These are phyloP conservation scores for Hecatera dysodea DNA, from an alignment of 2,888 invertebrate genomes.

Conservation along the genomic window DNA sequence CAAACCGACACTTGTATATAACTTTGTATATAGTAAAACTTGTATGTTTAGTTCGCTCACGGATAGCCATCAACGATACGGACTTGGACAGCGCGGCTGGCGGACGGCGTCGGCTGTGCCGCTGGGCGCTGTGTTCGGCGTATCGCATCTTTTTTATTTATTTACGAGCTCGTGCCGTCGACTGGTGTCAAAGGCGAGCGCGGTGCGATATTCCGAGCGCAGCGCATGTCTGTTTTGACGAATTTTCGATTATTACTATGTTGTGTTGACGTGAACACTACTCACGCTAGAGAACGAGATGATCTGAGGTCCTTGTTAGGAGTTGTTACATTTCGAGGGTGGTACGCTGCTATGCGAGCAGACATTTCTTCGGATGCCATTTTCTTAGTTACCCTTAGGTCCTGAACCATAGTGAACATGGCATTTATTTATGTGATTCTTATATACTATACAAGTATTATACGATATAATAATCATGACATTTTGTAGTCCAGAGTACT, in stretches of 20 bases:
- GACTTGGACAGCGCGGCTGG: slow-evolving; percentile 59
- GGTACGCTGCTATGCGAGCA: slow-evolving; percentile 70
- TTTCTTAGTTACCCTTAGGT: slow-evolving; percentile 90
- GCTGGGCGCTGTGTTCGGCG: slow-evolving; percentile 77
- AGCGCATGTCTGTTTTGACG: slow-evolving; percentile 83
- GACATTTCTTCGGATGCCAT: slow-evolving; percentile 87
- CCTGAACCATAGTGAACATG: slow-evolving; percentile 88
- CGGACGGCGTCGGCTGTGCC: slow-evolving; percentile 63
- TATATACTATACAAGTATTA: slow-evolving; percentile 86
- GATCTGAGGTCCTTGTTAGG: slow-evolving; percentile 74
- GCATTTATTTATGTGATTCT: slow-evolving; percentile 90
- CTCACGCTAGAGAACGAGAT: slow-evolving; percentile 70
- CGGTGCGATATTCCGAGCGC: slow-evolving; percentile 81
- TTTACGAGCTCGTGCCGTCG: slow-evolving; percentile 53
- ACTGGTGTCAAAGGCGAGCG: slow-evolving; percentile 59
- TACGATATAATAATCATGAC: slow-evolving; percentile 87
- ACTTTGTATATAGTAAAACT: slow-evolving; percentile 86
- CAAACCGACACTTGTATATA: slow-evolving; percentile 86
- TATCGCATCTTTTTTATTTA: slow-evolving; percentile 70
- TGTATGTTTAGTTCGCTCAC: slow-evolving; percentile 77
- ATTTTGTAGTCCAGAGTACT: slow-evolving; percentile 84
- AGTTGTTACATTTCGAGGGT: slow-evolving; percentile 69
- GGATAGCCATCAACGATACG: slow-evolving; percentile 70
- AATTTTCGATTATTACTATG: slow-evolving; percentile 74
- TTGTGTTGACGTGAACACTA: slow-evolving; percentile 69